Base-by-base conservation (phyloP, 2,113 vertebrate genomes). In the Isichthys henryi region DNA sequence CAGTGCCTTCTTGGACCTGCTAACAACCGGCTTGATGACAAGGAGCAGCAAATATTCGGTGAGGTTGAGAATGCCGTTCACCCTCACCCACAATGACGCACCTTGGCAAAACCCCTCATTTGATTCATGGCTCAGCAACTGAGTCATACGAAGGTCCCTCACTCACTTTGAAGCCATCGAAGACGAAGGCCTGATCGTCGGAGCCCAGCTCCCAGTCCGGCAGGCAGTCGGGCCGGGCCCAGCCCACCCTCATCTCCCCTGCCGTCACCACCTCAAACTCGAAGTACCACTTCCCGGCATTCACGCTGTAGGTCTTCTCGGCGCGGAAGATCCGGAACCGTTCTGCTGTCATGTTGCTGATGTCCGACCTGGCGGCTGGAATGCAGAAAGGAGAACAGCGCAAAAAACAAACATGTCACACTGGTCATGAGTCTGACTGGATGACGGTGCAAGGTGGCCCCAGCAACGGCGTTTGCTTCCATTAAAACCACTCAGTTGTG, bases 121-220 rank as follows among this genome's bases (percentile, higher is more conserved):
- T 43, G 35, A 80, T 80, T 80, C 74, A 39, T 39, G 15, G 70
- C 70, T 77, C 70, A 77, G 70, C 62, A 15, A 39, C 70, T 39
- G 74, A 27, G 84, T 19, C 21, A 52, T 88, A 19, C n/a, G 23
- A 19, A 45, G 84, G 58, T 39, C 23, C 82, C 52, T 2, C 39
- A 92, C 93, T 93, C 91, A 99, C 98, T 97, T 99, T 99, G 93
- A 98, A 98, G 50, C 98, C 98, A 84, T 99, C 98, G 88, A 99
- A 99, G 70, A 97, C 97, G 92, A 99, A 99, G 92, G 97, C 98
- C 87, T 97, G 96, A 83, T 99, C 97, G 88, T 99, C 98, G 0
- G 97, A 97, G 50, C 98, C 98, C 87, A 99, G 95, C 77, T 98
- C 97, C 90, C 96, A 97, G 91, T 99, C 98, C 0, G 98, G 98